Evolutionary conservation across 2,113 vertebrate species (phyloP), one percentile per base, ranked within the genome.

Genomic region (Nesospiza acunhae): DNA sequence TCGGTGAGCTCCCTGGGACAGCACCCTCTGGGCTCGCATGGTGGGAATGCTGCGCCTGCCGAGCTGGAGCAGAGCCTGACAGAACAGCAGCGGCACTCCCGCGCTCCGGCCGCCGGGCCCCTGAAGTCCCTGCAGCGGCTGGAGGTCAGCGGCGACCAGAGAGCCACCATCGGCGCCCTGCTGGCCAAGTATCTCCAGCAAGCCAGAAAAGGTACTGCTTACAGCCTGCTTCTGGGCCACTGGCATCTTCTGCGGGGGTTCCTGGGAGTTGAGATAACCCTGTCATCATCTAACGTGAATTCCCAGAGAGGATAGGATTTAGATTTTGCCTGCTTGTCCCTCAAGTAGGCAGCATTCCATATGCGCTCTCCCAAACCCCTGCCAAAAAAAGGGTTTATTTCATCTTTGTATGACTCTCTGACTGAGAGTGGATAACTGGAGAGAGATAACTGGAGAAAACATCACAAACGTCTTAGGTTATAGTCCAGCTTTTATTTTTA

Each of bases 151-250:
- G 49, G 26, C 6, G 98, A 99, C 72, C 96, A 98, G 52, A 97
- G 98, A 41, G 98, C 98, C 62, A 99, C 98, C 97, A 96, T 99
- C 60, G 98, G 98, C 1, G 98, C 98, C 55, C 96, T 99, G 95
- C 96, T 99, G 94, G 98, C 99, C 81, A 98, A 98, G 95, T 99
- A 99, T 52, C 98, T 99, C 79, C 98, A 98, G 97, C 98, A 98
- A 82, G 98, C 98, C 88, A 98, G 98, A 85, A 99, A 98, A 99
- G 99, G 99, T 99, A 97, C 47, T 3, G 42, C 3, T 37, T 94
- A 73, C 85, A 69, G 30, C 50, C 70, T 62, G 7, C 52, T n/a
- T 7, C 70, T 41, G 20, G 17, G 42, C 37, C 72, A 5, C 53
- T 13, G 58, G 63, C 10, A 11, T 31, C 52, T 59, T 44, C 59